Evolutionary conservation across 2,113 vertebrate genomes (phyloP).

Genomic region (Seriola dumerili): DNA sequence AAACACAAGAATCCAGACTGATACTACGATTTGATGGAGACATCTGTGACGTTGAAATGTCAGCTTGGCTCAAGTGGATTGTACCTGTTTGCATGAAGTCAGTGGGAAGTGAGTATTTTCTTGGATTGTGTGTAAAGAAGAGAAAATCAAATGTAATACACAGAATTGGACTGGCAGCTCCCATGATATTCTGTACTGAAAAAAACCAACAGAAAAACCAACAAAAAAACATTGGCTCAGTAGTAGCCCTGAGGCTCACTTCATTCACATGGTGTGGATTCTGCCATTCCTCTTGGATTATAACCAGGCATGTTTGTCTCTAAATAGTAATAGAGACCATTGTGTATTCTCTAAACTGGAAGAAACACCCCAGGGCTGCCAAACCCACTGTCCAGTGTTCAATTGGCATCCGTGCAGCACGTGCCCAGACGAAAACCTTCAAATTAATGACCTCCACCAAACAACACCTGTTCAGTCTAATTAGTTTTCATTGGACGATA

Average conservation of each 20-base stretch:
- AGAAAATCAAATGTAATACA: conserved; percentile 44
- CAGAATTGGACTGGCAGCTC: conserved; percentile 38
- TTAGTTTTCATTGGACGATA: conserved; percentile 78
- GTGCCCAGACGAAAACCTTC: conserved; percentile 60
- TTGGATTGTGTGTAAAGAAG: conserved; percentile 31
- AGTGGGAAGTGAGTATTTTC: conserved; percentile 5
- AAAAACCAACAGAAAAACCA: neutral
- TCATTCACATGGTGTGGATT: conserved; percentile 56
- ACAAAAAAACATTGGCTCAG: conserved; percentile 7
- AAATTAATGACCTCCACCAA: conserved; percentile 76
- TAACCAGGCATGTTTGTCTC: conserved; percentile 38
- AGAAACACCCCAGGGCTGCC: conserved; percentile 18
- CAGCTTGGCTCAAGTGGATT: conserved; percentile 49
- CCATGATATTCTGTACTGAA: conserved; percentile 15
- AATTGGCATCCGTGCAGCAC: conserved; percentile 42
- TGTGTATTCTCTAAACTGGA: conserved; percentile 38
- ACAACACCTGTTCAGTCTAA: conserved; percentile 82
- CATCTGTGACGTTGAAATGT: conserved; percentile 49
- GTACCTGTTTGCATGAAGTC: conserved; percentile 31
- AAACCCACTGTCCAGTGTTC: conserved; percentile 27
- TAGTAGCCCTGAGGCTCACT: conserved; percentile 49
- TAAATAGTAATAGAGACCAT: conserved; percentile 43
- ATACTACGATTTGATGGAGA: conserved; percentile 46
- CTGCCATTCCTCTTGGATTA: conserved; percentile 52
- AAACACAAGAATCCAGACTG: conserved; percentile 35